phyloP scores from a whole-genome alignment of 2,113 vertebrate species.

The Corythornis vintsioides region DNA sequence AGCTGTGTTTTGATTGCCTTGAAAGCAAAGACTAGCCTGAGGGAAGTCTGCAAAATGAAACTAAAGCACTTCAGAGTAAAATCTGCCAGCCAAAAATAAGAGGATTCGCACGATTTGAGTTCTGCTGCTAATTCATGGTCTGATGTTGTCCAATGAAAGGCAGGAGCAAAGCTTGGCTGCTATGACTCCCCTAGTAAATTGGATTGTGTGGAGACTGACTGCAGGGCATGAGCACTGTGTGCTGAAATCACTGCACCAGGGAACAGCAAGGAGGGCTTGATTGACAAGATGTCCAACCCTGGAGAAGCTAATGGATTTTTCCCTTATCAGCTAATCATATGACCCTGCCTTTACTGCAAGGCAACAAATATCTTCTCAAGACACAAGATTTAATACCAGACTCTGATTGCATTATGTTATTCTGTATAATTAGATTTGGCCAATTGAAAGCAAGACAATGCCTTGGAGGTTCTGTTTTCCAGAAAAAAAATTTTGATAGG shows the following conservation, averaged over 20 bases:
- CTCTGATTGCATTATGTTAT: slow-evolving; percentile 45
- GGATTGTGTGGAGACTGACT: slow-evolving; percentile 62
- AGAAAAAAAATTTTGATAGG: background rate
- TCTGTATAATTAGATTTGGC: slow-evolving; percentile 12
- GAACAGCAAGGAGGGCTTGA: background rate
- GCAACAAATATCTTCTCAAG: slow-evolving; percentile 54
- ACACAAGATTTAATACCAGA: background rate
- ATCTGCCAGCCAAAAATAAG: slow-evolving; percentile 46
- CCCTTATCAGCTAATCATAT: slow-evolving; percentile 57
- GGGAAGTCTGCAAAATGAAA: slow-evolving; percentile 47
- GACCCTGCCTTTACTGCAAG: slow-evolving; percentile 46
- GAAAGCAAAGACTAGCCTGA: slow-evolving; percentile 38
- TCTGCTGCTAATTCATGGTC: slow-evolving; percentile 30
- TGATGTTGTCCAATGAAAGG: slow-evolving; percentile 21
- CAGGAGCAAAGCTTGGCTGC: slow-evolving; percentile 36
- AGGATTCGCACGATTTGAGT: background rate
- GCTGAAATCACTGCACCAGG: slow-evolving; percentile 17
- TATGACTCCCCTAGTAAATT: slow-evolving; percentile 53
- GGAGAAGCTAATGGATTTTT: slow-evolving; percentile 64
- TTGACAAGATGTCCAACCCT: slow-evolving; percentile 25
- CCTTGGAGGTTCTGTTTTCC: slow-evolving; percentile 22
- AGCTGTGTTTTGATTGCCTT: slow-evolving; percentile 37
- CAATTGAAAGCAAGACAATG: slow-evolving; percentile 15
- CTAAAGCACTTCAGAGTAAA: slow-evolving; percentile 26
- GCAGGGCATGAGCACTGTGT: slow-evolving; percentile 27